These are phyloP conservation scores for Fulmarus glacialis DNA, from an alignment of 2,113 vertebrate species.

Conservation along the genomic window DNA sequence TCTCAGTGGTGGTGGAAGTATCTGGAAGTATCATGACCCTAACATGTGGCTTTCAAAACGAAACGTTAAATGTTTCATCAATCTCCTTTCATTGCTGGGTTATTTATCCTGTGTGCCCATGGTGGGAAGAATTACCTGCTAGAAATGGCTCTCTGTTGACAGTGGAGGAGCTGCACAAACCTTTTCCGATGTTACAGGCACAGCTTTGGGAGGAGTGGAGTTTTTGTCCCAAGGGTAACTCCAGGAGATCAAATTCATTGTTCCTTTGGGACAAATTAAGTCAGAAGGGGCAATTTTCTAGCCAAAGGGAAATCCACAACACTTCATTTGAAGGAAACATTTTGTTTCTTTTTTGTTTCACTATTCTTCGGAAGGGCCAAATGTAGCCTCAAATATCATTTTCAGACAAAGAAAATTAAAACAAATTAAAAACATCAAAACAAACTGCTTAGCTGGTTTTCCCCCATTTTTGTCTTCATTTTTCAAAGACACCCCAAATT, in stretches of 20 bases:
- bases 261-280: neutral
- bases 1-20: neutral
- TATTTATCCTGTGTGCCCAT: neutral
- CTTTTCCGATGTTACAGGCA: accelerated
- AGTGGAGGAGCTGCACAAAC: neutral
- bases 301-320: neutral
- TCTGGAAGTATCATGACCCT: neutral
- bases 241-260: neutral
- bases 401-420: neutral
- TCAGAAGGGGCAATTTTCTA: neutral
- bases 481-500: neutral
- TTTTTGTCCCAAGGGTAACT: neutral
- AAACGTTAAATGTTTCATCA: neutral
- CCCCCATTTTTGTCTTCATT: neutral
- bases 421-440: neutral
- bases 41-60: neutral
- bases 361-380: neutral
- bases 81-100: neutral
- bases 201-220: neutral
- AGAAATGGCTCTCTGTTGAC: neutral
- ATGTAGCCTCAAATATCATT: neutral
- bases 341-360: neutral
- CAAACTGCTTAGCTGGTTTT: neutral
- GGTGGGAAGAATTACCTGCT: neutral
- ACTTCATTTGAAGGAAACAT: neutral